Conservation (phyloP, 2,888 invertebrate species). For the Allacma fusca region DNA sequence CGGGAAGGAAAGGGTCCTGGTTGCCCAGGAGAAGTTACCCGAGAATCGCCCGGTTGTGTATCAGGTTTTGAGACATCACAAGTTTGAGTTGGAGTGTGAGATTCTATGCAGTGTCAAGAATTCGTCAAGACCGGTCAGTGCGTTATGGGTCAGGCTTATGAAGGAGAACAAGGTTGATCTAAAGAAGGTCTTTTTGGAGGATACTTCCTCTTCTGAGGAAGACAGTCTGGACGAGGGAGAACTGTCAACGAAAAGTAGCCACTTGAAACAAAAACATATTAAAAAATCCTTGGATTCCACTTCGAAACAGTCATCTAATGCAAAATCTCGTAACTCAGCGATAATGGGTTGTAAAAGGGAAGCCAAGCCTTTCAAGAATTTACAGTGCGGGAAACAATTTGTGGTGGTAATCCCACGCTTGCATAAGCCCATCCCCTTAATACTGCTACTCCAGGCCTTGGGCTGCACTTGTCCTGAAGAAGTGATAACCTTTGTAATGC, state of each 20-base stretch:
- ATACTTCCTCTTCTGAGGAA: too few relatives aligned
- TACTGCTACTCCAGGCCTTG: constrained; percentile 19
- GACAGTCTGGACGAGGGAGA: too few relatives aligned
- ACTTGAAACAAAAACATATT: too few relatives aligned
- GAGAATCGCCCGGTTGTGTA: constrained; percentile 73
- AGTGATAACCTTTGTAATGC: not conserved
- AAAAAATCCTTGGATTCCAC: too few relatives aligned
- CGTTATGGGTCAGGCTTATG: constrained; percentile 35
- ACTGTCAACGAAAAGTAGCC: too few relatives aligned
- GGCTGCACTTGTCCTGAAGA: constrained; percentile 5
- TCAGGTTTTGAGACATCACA: constrained; percentile 69
- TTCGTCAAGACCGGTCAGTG: constrained; percentile 37
- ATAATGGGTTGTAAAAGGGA: too few relatives aligned
- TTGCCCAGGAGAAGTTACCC: constrained; percentile 73
- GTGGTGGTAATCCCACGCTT: constrained; percentile 24
- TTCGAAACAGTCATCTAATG: too few relatives aligned
- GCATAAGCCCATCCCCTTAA: constrained; percentile 19
- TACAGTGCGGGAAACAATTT: constrained; percentile 21
- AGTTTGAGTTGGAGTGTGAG: constrained; percentile 71
- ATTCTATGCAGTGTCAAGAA: constrained; percentile 69
- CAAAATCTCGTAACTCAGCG: too few relatives aligned
- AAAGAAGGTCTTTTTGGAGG: not conserved
- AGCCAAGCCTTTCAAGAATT: not conserved
- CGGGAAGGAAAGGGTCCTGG: constrained; percentile 72
- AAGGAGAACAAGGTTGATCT: not conserved